Evolutionary conservation across 2,113 vertebrate genomes (phyloP).

Genomic region (Jacana jacana): DNA sequence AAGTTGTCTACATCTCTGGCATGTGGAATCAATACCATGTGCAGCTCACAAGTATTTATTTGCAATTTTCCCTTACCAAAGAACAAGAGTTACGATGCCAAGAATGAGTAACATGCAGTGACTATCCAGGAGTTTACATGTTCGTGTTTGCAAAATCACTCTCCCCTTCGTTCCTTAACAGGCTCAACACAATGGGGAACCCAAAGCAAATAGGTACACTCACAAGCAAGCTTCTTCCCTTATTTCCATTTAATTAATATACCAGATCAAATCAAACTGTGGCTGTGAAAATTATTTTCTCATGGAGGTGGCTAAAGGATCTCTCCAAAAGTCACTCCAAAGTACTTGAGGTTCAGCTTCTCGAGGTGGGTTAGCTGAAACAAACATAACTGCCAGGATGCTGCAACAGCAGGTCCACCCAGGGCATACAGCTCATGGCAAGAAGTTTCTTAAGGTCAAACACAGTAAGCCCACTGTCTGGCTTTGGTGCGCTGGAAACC

Average conservation of each 20-base stretch:
- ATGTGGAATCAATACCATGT: not conserved
- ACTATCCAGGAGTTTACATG: not conserved
- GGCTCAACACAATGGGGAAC: not conserved
- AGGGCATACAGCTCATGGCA: not conserved
- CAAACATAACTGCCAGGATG: not conserved
- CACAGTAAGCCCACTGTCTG: slow-evolving; percentile 35
- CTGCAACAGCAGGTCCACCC: not conserved
- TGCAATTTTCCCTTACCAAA: not conserved
- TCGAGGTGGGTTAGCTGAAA: not conserved
- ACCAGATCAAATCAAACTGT: slow-evolving; percentile 34
- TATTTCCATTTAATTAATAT: slow-evolving; percentile 16
- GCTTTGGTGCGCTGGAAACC: slow-evolving; percentile 24
- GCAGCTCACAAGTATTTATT: not conserved
- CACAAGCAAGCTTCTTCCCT: not conserved
- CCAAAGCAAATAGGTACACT: not conserved
- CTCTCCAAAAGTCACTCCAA: not conserved
- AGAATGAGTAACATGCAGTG: not conserved
- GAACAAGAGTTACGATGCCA: not conserved
- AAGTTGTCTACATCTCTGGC: not conserved
- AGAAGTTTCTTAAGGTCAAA: slow-evolving; percentile 61
- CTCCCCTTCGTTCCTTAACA: not conserved
- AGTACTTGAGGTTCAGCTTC: not conserved
- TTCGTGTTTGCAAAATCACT: not conserved
- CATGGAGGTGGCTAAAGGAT: not conserved
- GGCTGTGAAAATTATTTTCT: not conserved